These are phyloP conservation scores for Marmota flaviventris DNA, from an alignment of 2,113 vertebrate species.

Conservation along the genomic window DNA sequence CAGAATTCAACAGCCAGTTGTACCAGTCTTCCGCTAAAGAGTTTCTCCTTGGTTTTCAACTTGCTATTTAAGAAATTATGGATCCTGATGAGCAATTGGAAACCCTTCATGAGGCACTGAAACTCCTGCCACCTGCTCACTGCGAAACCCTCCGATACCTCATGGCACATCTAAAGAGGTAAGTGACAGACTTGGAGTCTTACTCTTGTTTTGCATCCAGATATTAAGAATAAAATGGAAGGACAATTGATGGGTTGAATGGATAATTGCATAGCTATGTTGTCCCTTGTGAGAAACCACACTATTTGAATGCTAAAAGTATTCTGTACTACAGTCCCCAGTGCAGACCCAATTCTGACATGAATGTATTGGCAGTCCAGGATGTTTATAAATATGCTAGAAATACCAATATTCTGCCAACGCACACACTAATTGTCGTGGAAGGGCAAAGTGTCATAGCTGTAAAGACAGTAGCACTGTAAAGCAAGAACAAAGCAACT, in stretches of 20 bases:
- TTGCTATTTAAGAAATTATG: conserved; percentile 91
- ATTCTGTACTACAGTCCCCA: neutral
- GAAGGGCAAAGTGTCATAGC: conserved; percentile 45
- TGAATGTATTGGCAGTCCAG: neutral
- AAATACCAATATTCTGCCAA: neutral
- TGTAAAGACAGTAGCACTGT: neutral
- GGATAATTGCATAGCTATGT: neutral
- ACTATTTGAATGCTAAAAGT: neutral
- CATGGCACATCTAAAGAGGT: conserved; percentile 99
- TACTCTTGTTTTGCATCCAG: accelerated
- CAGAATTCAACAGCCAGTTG: neutral
- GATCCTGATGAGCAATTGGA: conserved; percentile 96
- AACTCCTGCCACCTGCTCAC: conserved; percentile 97
- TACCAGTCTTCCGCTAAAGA: neutral
- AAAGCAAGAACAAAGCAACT: conserved; percentile 27
- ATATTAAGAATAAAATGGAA: conserved; percentile 1
- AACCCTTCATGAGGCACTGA: conserved; percentile 96
- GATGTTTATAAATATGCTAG: neutral
- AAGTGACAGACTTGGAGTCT: conserved; percentile 39
- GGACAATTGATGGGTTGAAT: neutral
- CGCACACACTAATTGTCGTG: neutral
- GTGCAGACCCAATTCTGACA: neutral
- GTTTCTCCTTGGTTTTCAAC: conserved; percentile 34
- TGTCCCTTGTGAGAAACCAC: neutral
- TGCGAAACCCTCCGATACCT: conserved; percentile 98